Evolutionary conservation across 37 sponge, comb jelly and placozoan species (phyloP).

Genomic region (Aplysina aerophoba): DNA sequence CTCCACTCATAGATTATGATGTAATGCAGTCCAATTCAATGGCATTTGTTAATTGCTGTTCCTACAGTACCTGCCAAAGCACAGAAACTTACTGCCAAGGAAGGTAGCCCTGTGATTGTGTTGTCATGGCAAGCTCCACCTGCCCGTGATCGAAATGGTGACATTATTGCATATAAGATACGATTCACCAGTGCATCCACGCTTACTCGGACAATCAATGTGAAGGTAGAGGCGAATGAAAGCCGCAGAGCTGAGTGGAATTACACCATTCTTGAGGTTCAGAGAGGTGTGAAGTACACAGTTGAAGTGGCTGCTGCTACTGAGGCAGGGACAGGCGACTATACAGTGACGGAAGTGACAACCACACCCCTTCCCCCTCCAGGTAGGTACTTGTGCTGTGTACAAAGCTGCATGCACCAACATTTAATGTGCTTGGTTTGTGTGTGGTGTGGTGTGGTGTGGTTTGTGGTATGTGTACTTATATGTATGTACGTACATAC

Average conservation of each 20-base stretch:
- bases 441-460: not conserved
- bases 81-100: slow-evolving; percentile 12
- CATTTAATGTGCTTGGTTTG: not conserved
- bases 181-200: not conserved
- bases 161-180: slow-evolving; percentile 34
- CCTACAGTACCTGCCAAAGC: not conserved
- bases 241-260: too few relatives aligned
- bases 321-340: too few relatives aligned
- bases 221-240: too few relatives aligned
- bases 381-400: not conserved
- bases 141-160: slow-evolving; percentile 53
- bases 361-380: not conserved
- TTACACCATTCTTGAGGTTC: too few relatives aligned
- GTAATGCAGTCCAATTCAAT: too few relatives aligned
- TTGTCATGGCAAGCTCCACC: slow-evolving; percentile 49
- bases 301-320: too few relatives aligned
- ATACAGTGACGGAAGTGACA: not conserved
- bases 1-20: too few relatives aligned
- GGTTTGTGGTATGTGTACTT: not conserved
- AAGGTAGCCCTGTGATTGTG: not conserved
- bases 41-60: too few relatives aligned
- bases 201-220: too few relatives aligned
- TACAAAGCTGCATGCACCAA: not conserved
- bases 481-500: too few relatives aligned
- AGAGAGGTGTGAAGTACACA: too few relatives aligned